Conservation (phyloP, 2,113 vertebrate genomes). For the Microcebus griseorufus region DNA sequence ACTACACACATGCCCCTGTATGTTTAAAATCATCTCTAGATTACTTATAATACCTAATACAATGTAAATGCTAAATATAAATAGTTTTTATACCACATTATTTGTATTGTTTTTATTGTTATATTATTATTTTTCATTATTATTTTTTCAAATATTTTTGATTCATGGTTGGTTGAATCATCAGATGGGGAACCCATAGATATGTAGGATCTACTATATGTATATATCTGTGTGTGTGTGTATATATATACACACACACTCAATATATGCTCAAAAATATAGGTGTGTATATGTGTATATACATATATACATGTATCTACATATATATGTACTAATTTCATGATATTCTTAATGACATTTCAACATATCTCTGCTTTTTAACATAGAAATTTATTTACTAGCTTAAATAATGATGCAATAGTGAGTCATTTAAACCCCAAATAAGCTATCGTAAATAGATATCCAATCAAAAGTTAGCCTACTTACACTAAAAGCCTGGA, state of each 20-base stretch:
- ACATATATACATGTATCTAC: fast-evolving
- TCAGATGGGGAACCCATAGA: neutral
- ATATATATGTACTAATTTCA: neutral
- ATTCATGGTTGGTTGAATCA: neutral
- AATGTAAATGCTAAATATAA: neutral
- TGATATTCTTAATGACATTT: neutral
- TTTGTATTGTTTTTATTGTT: neutral
- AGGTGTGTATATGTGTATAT: neutral
- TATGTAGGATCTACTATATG: neutral
- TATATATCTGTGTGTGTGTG: too few relatives aligned
- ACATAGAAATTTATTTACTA: neutral
- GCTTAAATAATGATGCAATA: neutral
- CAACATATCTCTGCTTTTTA: neutral
- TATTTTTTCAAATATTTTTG: neutral
- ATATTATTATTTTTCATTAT: neutral
- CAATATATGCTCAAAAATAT: neutral
- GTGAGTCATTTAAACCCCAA: neutral
- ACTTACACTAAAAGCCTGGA: too few relatives aligned
- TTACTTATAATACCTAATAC: neutral
- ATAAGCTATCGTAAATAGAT: neutral
- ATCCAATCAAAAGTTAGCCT: neutral
- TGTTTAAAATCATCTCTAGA: neutral
- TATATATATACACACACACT: neutral
- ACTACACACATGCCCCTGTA: too few relatives aligned
- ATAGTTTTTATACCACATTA: neutral